Base-by-base conservation (phyloP, 2,797 vertebrate species). In the Microtus obscurus region DNA sequence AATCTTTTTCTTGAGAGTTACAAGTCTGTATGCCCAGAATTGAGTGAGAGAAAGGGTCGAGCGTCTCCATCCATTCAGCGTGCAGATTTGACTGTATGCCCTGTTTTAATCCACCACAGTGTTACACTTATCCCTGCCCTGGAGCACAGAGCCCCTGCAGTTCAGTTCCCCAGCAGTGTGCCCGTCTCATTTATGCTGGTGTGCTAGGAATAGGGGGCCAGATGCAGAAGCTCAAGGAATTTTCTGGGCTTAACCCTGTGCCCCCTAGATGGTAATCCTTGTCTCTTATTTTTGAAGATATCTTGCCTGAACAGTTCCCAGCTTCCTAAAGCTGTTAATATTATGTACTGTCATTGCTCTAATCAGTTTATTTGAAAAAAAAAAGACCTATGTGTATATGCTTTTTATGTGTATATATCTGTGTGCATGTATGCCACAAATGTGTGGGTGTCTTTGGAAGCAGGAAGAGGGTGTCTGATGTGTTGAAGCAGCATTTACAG, bases 341-440 rank as follows among this genome's bases (percentile, higher is more conserved):
- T 48, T 56, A 37, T 90, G 56, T 93, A 86, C 5, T 51, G 4
- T 85, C 13, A 88, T 90, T 96, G 79, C 43, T 45, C 92, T 87
- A 78, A 80, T 43, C 31, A 74, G 65, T 65, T 21, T 83, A 23
- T 45, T 65, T 63, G 19, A 45, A 82, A 45, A 63, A 43, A 40
- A 59, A 71, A 74, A 74, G 37, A 34, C 21, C 11, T 6, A 34
- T 21, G 53, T 17, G 53, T 53, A 53, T 53, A 53, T 17, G 53
- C 5, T 6, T 82, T 40, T 77, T 43, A 56, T 81, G n/a, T 40
- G n/a, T 82, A 29, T 65, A 11, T 83, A 43, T 65, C 27, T 83
- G 59, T 83, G 81, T 65, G 40, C 10, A 45, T 34, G 56, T 5
- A 25, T 13, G 61, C 19, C 31, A 85, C 19, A 67, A 34, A 67